A percentile compares a stretch with the other conserved stretches of the same genome.
phyloP scores from a whole-genome alignment of 2,797 vertebrate genomes.

The Enteromius trimaculatus region DNA sequence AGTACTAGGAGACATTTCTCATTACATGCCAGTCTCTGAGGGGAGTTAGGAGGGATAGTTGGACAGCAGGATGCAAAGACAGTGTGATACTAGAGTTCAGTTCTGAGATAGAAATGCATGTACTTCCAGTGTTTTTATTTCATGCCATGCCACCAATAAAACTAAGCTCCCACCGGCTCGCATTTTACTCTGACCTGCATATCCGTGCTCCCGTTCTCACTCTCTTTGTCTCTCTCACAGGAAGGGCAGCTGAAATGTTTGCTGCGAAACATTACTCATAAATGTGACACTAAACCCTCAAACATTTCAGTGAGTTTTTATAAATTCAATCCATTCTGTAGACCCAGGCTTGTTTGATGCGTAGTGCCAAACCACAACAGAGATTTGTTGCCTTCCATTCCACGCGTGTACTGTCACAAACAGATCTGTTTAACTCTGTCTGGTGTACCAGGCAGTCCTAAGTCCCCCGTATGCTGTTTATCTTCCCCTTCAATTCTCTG shows the following conservation, averaged over 20 bases:
- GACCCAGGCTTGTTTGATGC: conserved; percentile 24
- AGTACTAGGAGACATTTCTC: conserved; percentile 52
- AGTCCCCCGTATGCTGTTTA: conserved; percentile 30
- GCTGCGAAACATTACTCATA: conserved; percentile 33
- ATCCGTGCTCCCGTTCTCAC: neutral
- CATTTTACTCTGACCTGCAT: conserved; percentile 16
- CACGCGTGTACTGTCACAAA: neutral
- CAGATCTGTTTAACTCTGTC: conserved; percentile 5
- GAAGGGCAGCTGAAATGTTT: conserved; percentile 5
- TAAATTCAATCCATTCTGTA: conserved; percentile 29
- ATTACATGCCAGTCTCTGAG: conserved; percentile 44
- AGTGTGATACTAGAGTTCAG: neutral
- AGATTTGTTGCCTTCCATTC: conserved; percentile 18
- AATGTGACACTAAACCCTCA: conserved; percentile 7
- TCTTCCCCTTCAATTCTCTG: conserved; percentile 30
- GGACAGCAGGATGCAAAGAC: conserved; percentile 30
- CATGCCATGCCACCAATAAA: conserved; percentile 38
- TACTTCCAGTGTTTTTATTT: conserved; percentile 40
- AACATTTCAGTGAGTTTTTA: conserved; percentile 20
- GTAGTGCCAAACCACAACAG: conserved; percentile 6
- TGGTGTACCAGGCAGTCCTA: conserved; percentile 9
- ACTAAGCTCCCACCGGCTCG: neutral
- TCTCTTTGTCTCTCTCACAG: conserved; percentile 1
- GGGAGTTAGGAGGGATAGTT: conserved; percentile 38
- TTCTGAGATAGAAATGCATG: conserved; percentile 40